These are phyloP conservation scores for Elaphurus davidianus DNA, from an alignment of 2,113 vertebrate genomes.

Conservation along the genomic window DNA sequence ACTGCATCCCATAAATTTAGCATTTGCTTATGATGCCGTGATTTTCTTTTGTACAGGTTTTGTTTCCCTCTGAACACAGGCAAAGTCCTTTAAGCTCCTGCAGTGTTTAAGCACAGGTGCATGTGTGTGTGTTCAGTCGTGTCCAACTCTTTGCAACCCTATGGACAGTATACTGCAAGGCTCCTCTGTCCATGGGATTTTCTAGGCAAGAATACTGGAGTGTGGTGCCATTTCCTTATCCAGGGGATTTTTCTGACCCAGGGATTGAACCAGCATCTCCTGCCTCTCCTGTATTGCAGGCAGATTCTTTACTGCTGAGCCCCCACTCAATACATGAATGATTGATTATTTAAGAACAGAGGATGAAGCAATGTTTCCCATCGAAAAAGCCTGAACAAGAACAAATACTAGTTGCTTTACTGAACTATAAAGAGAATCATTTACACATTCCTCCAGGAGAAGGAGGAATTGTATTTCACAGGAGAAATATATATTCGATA, in stretches of 20 bases:
- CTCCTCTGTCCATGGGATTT: not conserved
- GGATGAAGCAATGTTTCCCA: not conserved
- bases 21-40: not conserved
- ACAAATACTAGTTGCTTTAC: not conserved
- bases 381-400: not conserved
- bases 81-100: not conserved
- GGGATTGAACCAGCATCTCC: not conserved
- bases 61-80: not conserved
- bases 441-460: not conserved
- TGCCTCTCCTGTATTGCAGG: not conserved
- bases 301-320: not conserved
- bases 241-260: not conserved
- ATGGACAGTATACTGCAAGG: not conserved
- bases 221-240: not conserved
- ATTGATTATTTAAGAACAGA: not conserved
- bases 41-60: not conserved
- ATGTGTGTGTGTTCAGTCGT: rapidly evolving
- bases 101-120: not conserved
- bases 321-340: not conserved
- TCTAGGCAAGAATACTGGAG: not conserved
- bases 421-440: not conserved
- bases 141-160: not conserved
- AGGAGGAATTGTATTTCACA: not conserved
- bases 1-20: not conserved
- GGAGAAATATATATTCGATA: not conserved